Conservation (phyloP, 2,888 invertebrate species). For the Callosobruchus maculatus region DNA sequence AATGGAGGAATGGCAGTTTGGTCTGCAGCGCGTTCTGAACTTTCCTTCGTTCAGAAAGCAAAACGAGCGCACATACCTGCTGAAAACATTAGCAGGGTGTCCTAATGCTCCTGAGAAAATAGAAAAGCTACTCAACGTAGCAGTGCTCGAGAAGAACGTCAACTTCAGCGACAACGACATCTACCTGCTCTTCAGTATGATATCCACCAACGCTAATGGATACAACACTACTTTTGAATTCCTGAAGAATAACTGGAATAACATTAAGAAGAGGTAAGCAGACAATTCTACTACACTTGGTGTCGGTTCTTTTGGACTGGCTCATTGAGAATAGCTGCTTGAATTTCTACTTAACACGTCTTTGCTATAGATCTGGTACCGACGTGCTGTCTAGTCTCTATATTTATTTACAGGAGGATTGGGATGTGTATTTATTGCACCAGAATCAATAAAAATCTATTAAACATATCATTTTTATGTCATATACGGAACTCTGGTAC, state of each 20-base stretch:
- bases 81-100: constrained; percentile 77
- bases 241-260: constrained; percentile 66
- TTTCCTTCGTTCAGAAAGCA: constrained; percentile 69
- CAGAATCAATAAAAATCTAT: too few species aligned
- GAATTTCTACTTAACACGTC: too few species aligned
- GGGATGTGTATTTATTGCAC: too few species aligned
- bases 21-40: constrained; percentile 69
- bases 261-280: constrained; percentile 63
- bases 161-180: constrained; percentile 76
- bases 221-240: constrained; percentile 71
- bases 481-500: too few species aligned
- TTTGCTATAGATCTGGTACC: too few species aligned
- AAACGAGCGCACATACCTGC: constrained; percentile 71
- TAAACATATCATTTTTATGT: too few species aligned
- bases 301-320: too few species aligned
- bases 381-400: too few species aligned
- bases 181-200: constrained; percentile 71
- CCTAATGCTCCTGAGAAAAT: constrained; percentile 70
- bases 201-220: constrained; percentile 67
- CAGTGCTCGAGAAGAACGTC: constrained; percentile 64
- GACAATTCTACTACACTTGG: too few species aligned
- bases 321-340: too few species aligned
- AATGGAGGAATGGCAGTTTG: constrained; percentile 78
- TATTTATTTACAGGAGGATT: too few species aligned
- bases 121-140: constrained; percentile 61